These are phyloP conservation scores for Mixornis gularis DNA, from an alignment of 2,113 vertebrate genomes.

Conservation along the genomic window DNA sequence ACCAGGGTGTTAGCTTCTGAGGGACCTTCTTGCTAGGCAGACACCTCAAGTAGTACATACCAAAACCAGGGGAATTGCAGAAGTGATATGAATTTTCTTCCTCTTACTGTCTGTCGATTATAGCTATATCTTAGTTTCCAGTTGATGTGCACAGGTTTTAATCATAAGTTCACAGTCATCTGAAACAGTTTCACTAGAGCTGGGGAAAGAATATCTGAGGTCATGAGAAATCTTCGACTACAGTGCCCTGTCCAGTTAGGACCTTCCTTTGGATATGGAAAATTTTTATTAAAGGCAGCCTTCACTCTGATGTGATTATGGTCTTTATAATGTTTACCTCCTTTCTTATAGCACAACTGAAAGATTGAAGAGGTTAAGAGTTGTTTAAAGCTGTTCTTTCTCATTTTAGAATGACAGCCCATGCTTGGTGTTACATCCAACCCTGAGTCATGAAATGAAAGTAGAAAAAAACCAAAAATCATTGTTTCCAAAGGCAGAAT, in stretches of 20 bases:
- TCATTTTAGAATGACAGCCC: neutral
- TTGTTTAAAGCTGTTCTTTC: neutral
- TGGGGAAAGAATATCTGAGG: neutral
- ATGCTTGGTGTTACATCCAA: neutral
- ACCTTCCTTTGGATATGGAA: neutral
- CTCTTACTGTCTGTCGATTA: rapidly evolving
- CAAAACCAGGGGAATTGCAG: neutral
- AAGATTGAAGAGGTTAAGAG: neutral
- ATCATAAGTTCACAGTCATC: neutral
- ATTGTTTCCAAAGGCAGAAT: neutral
- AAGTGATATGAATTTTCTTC: neutral
- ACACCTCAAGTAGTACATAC: neutral
- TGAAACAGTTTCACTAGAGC: neutral
- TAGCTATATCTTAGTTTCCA: neutral
- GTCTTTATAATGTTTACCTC: neutral
- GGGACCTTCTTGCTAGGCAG: neutral
- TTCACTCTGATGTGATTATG: neutral
- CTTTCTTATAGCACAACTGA: neutral
- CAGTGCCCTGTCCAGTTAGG: neutral
- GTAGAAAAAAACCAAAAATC: neutral
- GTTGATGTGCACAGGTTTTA: neutral
- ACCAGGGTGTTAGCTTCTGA: neutral
- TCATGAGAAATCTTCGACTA: neutral
- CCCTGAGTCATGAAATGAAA: neutral
- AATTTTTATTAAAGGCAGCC: neutral